phyloP scores from a whole-genome alignment of 2,797 vertebrate species.

The Fistularia tabacaria region DNA sequence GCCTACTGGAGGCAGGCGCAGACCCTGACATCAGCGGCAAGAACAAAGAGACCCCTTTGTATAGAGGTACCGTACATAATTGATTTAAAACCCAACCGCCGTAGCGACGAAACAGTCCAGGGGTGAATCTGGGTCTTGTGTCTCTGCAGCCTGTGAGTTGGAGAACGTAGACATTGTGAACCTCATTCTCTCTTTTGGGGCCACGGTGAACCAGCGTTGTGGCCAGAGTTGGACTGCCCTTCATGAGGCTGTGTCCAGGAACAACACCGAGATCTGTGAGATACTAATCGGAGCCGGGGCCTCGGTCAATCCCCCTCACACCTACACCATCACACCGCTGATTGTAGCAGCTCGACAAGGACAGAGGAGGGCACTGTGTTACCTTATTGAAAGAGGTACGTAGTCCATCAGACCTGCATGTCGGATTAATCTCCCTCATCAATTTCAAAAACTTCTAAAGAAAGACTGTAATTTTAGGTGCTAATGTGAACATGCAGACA shows the following conservation, averaged over 20 bases:
- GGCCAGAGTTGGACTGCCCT: conserved; percentile 89
- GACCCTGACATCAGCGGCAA: conserved; percentile 94
- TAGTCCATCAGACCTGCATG: background rate
- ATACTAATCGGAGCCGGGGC: conserved; percentile 83
- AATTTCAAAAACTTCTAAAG: background rate
- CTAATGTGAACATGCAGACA: conserved; percentile 85
- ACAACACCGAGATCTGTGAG: conserved; percentile 84
- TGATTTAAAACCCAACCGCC: background rate
- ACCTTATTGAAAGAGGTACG: conserved; percentile 84
- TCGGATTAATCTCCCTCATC: background rate
- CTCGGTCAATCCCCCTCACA: conserved; percentile 81
- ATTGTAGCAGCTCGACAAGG: conserved; percentile 89
- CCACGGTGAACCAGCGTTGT: conserved; percentile 90
- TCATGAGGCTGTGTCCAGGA: conserved; percentile 85
- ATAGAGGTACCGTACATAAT: conserved; percentile 83
- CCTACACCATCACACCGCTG: conserved; percentile 86
- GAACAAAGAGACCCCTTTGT: conserved; percentile 89
- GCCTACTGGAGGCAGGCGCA: conserved; percentile 85
- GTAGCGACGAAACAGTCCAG: background rate
- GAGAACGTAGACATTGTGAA: conserved; percentile 79
- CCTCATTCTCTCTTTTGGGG: conserved; percentile 80
- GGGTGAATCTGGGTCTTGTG: conserved; percentile 4
- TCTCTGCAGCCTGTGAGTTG: conserved; percentile 82
- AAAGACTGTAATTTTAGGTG: conserved; percentile 70
- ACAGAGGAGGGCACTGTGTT: conserved; percentile 77